These are phyloP conservation scores for Chrysemys picta DNA, from an alignment of 2,113 vertebrate species.

Conservation along the genomic window DNA sequence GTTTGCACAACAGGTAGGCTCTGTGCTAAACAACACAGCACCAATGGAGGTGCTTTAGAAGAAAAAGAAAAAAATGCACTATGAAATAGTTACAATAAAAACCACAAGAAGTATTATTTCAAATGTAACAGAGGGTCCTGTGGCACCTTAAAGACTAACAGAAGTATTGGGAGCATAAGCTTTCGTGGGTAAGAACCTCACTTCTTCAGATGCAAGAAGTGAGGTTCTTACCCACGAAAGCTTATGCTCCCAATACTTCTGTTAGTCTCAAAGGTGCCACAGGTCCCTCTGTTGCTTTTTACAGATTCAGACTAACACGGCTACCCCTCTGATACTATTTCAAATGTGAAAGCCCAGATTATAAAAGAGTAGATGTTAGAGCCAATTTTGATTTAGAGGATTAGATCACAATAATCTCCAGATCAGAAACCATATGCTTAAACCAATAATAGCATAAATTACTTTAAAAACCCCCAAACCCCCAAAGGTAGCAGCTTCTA, in stretches of 20 bases:
- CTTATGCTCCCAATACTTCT: too few species aligned
- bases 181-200: too few species aligned
- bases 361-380: neutral
- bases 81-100: slow-evolving; percentile 23
- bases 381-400: slow-evolving; percentile 25
- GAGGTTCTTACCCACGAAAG: too few species aligned
- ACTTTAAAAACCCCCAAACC: neutral
- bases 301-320: too few species aligned
- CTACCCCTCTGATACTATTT: neutral
- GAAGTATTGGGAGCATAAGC: too few species aligned
- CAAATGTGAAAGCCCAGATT: neutral
- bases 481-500: neutral
- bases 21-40: neutral
- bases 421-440: neutral
- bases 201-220: too few species aligned
- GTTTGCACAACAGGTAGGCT: slow-evolving; percentile 15
- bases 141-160: too few species aligned
- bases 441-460: fast-evolving
- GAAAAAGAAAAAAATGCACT: slow-evolving; percentile 30
- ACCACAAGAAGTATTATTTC: slow-evolving; percentile 9
- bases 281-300: too few species aligned
- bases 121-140: neutral
- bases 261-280: too few species aligned
- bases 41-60: neutral
- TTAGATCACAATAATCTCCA: slow-evolving; percentile 2